phyloP scores from a whole-genome alignment of 1,140 invertebrate species.

The Ctenoplectra terminalis region DNA sequence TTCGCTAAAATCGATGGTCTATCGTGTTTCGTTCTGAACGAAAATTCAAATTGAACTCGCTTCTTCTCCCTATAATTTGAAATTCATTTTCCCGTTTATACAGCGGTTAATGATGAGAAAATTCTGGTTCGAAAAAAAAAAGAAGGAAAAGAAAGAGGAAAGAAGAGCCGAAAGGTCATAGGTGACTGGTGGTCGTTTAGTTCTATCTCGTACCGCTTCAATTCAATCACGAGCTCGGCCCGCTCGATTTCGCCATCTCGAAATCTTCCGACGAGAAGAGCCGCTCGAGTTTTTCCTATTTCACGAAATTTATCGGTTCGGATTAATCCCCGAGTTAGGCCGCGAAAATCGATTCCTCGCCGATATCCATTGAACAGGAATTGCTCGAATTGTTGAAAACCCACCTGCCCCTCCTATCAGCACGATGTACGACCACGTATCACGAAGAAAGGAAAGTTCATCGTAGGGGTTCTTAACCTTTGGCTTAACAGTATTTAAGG shows the following conservation, averaged over 20 bases:
- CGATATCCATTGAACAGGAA: not conserved
- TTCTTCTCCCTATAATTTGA: not conserved
- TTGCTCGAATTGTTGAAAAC: slow-evolving; percentile 17
- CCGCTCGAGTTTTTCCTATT: slow-evolving; percentile 10
- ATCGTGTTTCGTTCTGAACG: not conserved
- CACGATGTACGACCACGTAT: not conserved
- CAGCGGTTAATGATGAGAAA: not conserved
- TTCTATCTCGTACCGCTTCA: slow-evolving; percentile 28
- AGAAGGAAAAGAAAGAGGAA: not conserved
- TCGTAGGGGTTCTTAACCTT: not conserved
- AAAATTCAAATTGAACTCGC: not conserved
- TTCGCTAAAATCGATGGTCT: not conserved
- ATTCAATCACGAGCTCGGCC: slow-evolving; percentile 31
- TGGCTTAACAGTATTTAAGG: not conserved
- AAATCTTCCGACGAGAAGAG: not conserved
- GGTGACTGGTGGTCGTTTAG: not conserved
- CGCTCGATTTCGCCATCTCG: slow-evolving; percentile 18
- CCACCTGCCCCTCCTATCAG: not conserved
- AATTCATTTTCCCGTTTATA: slow-evolving; percentile 2
- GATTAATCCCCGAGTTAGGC: slow-evolving; percentile 9
- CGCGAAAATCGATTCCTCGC: slow-evolving; percentile 14
- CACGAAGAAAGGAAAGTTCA: not conserved
- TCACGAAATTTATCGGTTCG: slow-evolving; percentile 13
- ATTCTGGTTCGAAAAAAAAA: not conserved
- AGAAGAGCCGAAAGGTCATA: slow-evolving; percentile 1